Base-by-base conservation (phyloP, 2,113 vertebrate species). In the Lophotis ruficrista region DNA sequence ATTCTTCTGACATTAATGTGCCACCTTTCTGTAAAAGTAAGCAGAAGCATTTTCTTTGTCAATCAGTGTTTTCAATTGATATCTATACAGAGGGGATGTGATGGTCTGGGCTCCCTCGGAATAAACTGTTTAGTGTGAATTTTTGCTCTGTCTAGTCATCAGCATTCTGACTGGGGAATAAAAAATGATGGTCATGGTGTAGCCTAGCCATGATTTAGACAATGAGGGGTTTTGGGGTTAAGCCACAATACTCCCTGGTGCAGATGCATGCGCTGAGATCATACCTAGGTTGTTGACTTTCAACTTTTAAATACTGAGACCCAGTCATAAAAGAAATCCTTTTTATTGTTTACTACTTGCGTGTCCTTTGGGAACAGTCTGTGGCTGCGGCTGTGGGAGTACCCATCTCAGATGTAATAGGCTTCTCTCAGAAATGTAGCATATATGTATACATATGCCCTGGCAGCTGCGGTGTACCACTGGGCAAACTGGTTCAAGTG, bases 181-280 rank as follows among this genome's bases (percentile, higher is more conserved):
- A 54, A 61, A 64, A 43, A 19, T 0, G 0, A 23, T 51, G 41
- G 38, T 23, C 23, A 10, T 1, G 16, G 35, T 35, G 33, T 37
- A 75, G n/a, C 31, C 37, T 5, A 33, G 22, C 17, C 13, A 1
- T 56, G 38, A 21, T 38, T 56, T 86, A n/a, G 28, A 11, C 16
- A 19, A 8, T 11, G 14, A 14, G 22, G 10, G 6, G 5, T 30
- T 47, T 68, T 14, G 33, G 2, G 27, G 16, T 1, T 66, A 33
- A 88, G 33, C 33, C 47, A 65, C 21, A n/a, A 8, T 13, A 6
- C 18, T 43, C 20, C 18, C 33, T 73, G 33, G 7, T 62, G 30
- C 38, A 73, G 25, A 47, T 20, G n/a, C 0, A 0, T 20, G 16
- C 30, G 14, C n/a, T 51, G 48, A 73, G 35, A 16, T 58, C 5